These are phyloP conservation scores for Torymus auratus DNA, from an alignment of 2,888 invertebrate species.

Conservation along the genomic window DNA sequence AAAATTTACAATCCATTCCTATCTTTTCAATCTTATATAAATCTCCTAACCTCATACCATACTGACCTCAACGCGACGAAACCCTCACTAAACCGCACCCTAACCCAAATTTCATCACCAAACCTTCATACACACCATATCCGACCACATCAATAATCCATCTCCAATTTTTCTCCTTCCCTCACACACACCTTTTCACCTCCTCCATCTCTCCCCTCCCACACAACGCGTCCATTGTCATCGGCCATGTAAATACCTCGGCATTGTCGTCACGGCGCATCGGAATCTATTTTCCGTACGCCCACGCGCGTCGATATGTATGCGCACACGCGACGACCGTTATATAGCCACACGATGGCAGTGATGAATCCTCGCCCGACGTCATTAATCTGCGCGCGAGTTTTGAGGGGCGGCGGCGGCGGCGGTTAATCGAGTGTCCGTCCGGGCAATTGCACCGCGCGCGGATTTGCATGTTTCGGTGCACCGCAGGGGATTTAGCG, in stretches of 20 bases:
- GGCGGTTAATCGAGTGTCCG: conserved; percentile 4
- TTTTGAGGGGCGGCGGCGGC: neutral
- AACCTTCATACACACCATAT: too few species aligned
- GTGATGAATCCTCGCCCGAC: conserved; percentile 41
- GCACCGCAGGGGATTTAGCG: neutral
- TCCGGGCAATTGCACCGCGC: too few species aligned
- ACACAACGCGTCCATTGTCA: neutral
- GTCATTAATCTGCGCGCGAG: conserved; percentile 33
- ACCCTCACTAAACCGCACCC: too few species aligned
- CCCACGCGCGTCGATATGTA: too few species aligned
- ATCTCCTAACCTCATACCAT: too few species aligned
- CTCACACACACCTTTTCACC: neutral
- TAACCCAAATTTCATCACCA: too few species aligned
- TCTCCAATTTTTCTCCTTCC: too few species aligned
- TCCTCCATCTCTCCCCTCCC: neutral
- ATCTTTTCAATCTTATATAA: too few species aligned
- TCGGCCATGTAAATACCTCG: conserved; percentile 25
- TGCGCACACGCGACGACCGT: conserved; percentile 4
- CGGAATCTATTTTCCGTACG: too few species aligned
- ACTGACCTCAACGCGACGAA: too few species aligned
- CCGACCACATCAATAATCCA: too few species aligned
- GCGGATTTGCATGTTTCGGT: conserved; percentile 6
- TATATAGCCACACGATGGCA: conserved; percentile 18
- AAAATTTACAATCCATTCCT: too few species aligned
- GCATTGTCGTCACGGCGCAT: conserved; percentile 12